These are phyloP conservation scores for Uloborus plumipes DNA, from an alignment of 2,888 invertebrate genomes.

Conservation along the genomic window DNA sequence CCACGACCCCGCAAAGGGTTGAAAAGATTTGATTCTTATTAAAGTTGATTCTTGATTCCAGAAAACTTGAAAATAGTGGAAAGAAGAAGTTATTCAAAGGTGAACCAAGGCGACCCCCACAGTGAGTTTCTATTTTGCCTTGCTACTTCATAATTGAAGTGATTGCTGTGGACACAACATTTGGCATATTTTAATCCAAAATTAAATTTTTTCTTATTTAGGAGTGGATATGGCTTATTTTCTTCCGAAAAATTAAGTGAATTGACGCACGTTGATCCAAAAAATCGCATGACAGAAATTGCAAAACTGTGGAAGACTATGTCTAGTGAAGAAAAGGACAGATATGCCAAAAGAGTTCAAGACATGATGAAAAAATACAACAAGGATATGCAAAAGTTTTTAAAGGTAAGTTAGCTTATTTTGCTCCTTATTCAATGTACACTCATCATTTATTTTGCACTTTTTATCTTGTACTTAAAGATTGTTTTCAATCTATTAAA, in stretches of 20 bases:
- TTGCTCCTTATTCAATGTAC: not conserved
- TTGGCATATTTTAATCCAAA: not conserved
- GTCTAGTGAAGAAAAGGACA: conserved; percentile 70
- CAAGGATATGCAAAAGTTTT: conserved; percentile 67
- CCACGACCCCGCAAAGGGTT: too few relatives aligned
- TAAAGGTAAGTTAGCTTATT: conserved; percentile 67
- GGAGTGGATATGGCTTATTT: conserved; percentile 68
- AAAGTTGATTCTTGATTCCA: conserved; percentile 8
- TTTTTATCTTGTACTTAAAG: too few relatives aligned
- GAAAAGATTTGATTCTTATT: not conserved
- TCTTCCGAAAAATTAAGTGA: conserved; percentile 67
- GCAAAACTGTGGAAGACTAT: conserved; percentile 72
- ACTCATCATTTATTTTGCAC: too few relatives aligned
- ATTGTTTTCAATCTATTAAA: too few relatives aligned
- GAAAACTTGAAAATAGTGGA: conserved; percentile 48
- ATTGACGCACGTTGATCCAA: conserved; percentile 66
- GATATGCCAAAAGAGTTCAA: conserved; percentile 71
- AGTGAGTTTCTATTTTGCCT: conserved; percentile 69
- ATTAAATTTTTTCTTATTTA: not conserved
- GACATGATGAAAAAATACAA: conserved; percentile 72
- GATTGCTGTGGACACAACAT: too few relatives aligned
- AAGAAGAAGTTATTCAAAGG: conserved; percentile 68
- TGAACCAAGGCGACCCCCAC: conserved; percentile 73
- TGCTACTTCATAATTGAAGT: not conserved
- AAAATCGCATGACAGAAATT: conserved; percentile 69